Conservation (phyloP, 2,113 vertebrate species). For the Phylloscopus trochilus region DNA sequence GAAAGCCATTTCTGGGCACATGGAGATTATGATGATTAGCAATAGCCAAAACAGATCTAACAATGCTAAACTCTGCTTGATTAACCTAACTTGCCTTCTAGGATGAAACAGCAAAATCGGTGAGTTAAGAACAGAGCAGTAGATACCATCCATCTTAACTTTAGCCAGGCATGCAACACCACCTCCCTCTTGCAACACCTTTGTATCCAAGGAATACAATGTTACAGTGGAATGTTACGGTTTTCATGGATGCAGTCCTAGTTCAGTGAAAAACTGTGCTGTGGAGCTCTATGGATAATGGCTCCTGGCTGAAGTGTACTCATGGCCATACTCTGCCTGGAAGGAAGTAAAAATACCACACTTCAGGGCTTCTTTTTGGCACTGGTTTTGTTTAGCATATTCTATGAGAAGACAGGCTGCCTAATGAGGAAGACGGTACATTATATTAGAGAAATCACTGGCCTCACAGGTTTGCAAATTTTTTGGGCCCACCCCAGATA, state of each 20-base stretch:
- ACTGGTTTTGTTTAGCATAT: background rate
- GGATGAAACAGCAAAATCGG: background rate
- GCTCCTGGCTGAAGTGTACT: background rate
- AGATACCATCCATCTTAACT: background rate
- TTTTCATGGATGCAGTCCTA: background rate
- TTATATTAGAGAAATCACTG: background rate
- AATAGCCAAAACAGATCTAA: background rate
- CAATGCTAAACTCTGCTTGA: background rate
- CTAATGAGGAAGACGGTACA: background rate
- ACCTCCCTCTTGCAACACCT: background rate
- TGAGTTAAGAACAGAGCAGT: background rate
- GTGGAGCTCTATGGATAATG: background rate
- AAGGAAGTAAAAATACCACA: background rate
- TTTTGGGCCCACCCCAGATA: background rate
- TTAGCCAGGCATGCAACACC: background rate
- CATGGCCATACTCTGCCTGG: background rate
- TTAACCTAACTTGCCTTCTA: background rate
- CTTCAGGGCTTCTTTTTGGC: background rate
- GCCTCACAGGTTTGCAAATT: background rate
- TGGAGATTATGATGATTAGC: background rate
- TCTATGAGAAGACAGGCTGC: background rate
- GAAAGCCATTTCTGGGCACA: background rate
- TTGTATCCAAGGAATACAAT: background rate
- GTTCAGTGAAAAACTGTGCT: background rate
- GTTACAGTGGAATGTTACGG: accelerated